Evolutionary conservation across 2,888 invertebrate species (phyloP).

Genomic region (Microplitis manilae): DNA sequence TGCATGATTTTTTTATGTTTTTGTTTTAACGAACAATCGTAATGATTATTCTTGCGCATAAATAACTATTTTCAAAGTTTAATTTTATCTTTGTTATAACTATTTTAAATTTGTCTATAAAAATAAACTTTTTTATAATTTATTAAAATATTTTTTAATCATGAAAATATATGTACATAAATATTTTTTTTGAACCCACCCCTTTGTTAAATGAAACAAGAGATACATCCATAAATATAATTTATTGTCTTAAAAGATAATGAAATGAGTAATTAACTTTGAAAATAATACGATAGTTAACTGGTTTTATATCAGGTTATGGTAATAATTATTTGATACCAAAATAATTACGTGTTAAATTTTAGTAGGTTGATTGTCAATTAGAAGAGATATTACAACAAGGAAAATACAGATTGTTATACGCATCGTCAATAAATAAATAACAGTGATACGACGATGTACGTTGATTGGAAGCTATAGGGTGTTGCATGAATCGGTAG

Average conservation of each 20-base stretch:
- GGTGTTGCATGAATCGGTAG: constrained; percentile 27
- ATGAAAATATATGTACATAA: too few species aligned
- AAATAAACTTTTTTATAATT: not conserved
- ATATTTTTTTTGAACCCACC: not conserved
- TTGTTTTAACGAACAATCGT: not conserved
- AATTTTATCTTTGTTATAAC: not conserved
- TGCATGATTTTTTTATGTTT: not conserved
- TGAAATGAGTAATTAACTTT: not conserved
- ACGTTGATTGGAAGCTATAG: constrained; percentile 2
- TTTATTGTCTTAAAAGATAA: not conserved
- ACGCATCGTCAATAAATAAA: constrained; percentile 35
- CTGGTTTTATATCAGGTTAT: not conserved
- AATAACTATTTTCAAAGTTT: not conserved
- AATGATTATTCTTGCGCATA: not conserved
- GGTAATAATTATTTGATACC: not conserved
- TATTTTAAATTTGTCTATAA: not conserved
- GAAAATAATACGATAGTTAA: not conserved
- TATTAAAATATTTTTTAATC: too few species aligned
- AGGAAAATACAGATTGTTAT: not conserved
- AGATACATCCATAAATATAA: not conserved
- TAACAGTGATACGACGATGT: not conserved
- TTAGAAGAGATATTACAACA: constrained; percentile 2
- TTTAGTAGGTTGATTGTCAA: constrained; percentile 34
- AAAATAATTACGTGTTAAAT: not conserved
- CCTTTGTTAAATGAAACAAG: not conserved